Conservation (phyloP, 1,140 invertebrate genomes). For the Heliconius hermathena region DNA sequence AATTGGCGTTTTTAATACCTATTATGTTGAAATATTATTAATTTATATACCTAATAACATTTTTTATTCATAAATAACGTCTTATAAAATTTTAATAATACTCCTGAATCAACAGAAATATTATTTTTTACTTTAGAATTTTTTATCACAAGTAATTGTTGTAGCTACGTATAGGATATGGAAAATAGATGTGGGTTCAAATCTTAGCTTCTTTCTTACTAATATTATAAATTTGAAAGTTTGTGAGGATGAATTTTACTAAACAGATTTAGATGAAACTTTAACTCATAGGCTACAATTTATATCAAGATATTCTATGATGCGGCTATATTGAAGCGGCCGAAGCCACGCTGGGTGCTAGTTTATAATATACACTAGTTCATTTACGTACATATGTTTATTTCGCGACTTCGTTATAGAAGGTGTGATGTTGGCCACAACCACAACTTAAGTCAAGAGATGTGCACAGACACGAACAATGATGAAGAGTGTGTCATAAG, state of each 20-base stretch:
- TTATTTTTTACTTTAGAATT: too few species aligned
- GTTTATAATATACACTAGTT: not conserved
- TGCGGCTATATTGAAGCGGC: not conserved
- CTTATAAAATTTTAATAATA: not conserved
- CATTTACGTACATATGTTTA: not conserved
- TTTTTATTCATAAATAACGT: not conserved
- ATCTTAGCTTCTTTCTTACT: too few species aligned
- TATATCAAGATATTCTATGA: too few species aligned
- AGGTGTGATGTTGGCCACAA: not conserved
- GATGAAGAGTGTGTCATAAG: not conserved
- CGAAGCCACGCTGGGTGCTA: not conserved
- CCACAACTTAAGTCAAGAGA: not conserved
- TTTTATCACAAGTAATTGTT: too few species aligned
- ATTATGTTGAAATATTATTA: not conserved
- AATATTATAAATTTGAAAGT: too few species aligned
- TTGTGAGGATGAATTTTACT: too few species aligned
- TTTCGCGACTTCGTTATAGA: not conserved
- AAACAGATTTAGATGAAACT: too few species aligned
- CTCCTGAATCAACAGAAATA: too few species aligned
- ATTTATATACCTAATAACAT: not conserved
- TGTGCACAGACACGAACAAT: not conserved
- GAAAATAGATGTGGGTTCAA: too few species aligned
- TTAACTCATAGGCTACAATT: too few species aligned
- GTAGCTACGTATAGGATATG: too few species aligned
- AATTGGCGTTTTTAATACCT: not conserved